Conservation (phyloP, 2,888 invertebrate genomes). For the Plagiodera versicolora region DNA sequence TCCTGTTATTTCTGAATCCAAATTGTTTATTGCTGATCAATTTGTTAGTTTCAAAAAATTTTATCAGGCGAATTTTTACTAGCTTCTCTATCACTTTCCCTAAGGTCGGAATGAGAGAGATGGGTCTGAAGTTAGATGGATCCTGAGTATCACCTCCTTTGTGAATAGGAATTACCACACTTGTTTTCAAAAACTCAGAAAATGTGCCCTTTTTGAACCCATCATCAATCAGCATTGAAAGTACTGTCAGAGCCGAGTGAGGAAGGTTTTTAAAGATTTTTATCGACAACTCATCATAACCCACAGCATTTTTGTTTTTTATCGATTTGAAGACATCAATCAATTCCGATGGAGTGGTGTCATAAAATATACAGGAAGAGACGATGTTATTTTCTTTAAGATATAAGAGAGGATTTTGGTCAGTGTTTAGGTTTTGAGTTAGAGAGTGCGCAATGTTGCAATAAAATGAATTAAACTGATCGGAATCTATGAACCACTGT, state of each 20-base stretch:
- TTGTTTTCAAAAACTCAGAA: background rate
- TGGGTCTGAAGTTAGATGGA: slow-evolving; percentile 8
- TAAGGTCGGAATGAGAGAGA: slow-evolving; percentile 1
- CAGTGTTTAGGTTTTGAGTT: slow-evolving; percentile 7
- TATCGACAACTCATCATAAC: background rate
- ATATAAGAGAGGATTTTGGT: slow-evolving; percentile 5
- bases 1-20: background rate
- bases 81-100: no score
- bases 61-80: background rate
- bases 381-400: slow-evolving; percentile 3
- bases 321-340: slow-evolving; percentile 3
- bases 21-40: slow-evolving; percentile 3
- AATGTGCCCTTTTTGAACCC: background rate
- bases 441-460: no score
- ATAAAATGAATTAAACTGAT: no score
- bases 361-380: slow-evolving; percentile 8
- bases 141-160: background rate
- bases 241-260: background rate
- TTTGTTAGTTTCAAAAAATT: slow-evolving; percentile 3
- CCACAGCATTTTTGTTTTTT: slow-evolving; percentile 1
- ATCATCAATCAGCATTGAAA: slow-evolving; percentile 3
- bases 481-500: background rate
- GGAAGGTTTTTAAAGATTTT: slow-evolving; percentile 8
- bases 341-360: background rate
- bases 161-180: background rate